A percentile compares a stretch with the other conserved stretches of the same genome.
phyloP scores from a whole-genome alignment of 2,797 vertebrate species.

The Hydrocynus forskahlii region DNA sequence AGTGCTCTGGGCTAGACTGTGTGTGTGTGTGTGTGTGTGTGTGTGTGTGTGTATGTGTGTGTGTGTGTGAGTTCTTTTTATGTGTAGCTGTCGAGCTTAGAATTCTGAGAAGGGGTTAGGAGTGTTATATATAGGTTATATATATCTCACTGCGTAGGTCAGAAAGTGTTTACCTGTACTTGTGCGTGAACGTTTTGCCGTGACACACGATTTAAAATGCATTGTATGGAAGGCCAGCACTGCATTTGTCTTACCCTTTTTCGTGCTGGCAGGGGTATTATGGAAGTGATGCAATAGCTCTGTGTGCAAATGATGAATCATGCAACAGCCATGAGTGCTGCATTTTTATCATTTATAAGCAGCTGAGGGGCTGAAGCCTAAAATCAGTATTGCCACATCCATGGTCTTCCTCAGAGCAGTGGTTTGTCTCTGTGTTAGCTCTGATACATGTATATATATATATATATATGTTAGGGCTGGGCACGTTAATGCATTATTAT shows the following conservation, averaged over 20 bases:
- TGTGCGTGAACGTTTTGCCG: constrained; percentile 23
- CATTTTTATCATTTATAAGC: constrained; percentile 45
- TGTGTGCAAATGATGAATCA: constrained; percentile 39
- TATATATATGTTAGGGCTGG: too few relatives aligned
- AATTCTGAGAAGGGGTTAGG: constrained; percentile 43
- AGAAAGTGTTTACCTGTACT: constrained; percentile 20
- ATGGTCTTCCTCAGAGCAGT: constrained; percentile 13
- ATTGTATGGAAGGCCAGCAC: constrained; percentile 54
- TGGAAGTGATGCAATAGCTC: constrained; percentile 43
- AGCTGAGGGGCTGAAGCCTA: constrained; percentile 18
- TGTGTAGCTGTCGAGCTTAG: constrained; percentile 22
- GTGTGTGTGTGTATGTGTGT: constrained; percentile 22
- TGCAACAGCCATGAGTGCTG: constrained; percentile 26
- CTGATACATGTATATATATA: too few relatives aligned
- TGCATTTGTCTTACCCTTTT: constrained; percentile 38
- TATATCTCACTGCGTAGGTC: constrained; percentile 50
- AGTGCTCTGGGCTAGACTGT: constrained; percentile 41
- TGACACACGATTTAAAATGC: constrained; percentile 43
- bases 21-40: constrained; percentile 21
- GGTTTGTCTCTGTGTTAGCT: too few relatives aligned
- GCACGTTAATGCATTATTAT: too few relatives aligned
- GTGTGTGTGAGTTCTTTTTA: constrained; percentile 30
- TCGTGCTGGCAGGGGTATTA: constrained; percentile 31
- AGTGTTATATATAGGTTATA: constrained; percentile 21
- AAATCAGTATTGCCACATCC: constrained; percentile 13